These are phyloP conservation scores for Morinoia aosen DNA, from an alignment of 2,888 invertebrate species.

Conservation along the genomic window DNA sequence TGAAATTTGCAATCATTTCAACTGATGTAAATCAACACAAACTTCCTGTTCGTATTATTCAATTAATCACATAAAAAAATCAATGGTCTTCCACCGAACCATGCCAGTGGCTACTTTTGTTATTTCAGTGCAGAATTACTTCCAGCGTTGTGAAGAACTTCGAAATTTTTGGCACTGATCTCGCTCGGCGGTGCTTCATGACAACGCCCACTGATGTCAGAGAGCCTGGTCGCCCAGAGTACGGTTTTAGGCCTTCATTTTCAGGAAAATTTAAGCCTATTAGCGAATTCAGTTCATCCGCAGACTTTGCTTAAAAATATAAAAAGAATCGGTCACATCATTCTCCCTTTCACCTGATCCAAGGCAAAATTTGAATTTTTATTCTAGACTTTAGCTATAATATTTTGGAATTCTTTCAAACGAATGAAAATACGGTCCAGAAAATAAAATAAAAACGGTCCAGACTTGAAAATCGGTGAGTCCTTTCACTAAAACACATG, in stretches of 20 bases:
- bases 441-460: too few relatives aligned
- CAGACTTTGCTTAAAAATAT: neutral
- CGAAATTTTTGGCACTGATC: neutral
- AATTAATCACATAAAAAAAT: neutral
- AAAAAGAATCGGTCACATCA: neutral
- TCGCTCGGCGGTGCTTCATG: neutral
- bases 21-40: neutral
- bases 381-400: neutral
- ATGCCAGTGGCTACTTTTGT: neutral
- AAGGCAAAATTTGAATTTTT: neutral
- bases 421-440: neutral
- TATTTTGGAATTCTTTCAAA: neutral
- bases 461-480: neutral
- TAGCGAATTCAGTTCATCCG: neutral
- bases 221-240: neutral
- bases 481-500: neutral
- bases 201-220: neutral
- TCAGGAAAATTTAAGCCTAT: slow-evolving; percentile 41
- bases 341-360: neutral
- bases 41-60: neutral
- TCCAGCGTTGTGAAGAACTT: neutral
- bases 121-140: neutral
- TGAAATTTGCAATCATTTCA: too few relatives aligned
- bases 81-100: neutral
- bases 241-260: slow-evolving; percentile 32